Evolutionary conservation across 2,888 invertebrate genomes (phyloP), one percentile per base, ranked within the genome.

Genomic region (Epistrophella euchroma): DNA sequence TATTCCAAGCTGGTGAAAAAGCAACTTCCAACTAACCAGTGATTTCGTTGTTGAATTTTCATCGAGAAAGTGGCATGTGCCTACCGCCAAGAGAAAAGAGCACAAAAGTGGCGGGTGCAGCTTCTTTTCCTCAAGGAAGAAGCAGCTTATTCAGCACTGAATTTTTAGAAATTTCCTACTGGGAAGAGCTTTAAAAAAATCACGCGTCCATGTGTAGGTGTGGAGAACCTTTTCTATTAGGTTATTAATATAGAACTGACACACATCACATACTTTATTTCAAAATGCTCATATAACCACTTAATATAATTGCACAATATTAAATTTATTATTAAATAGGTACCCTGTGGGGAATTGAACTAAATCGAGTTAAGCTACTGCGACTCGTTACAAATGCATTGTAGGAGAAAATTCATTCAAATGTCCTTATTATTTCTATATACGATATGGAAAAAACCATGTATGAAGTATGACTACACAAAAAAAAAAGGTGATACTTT

Each of bases 301-400:
- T 82, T 58, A 72, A 28, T 66, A 25, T 76, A 82, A 82, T 82
- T 82, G 64, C 71, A 76, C 28, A 35, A 37, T 66, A 52, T 72
- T 47, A 37, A 72, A n/a, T n/a, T 25, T 52, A 60, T 60, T 76
- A 55, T 52, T 60, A 52, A 76, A 58, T 45, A 72, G 19, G 11
- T 22, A 13, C 60, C 77, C 77, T 60, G 43, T 28, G 37, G 82
- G 62, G 77, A 60, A 62, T 68, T 62, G 58, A 70, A 80, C 68
- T 52, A 40, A 50, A 45, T 37, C 19, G 19, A 35, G 7, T 13
- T 2, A 37, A 19, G 6, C 10, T 1, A 7, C 11, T 4, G 28
- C 55, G 28, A 28, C 28, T 28, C 55, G 25, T 25, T 11, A 50
- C 25, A 25, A 50, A 15, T 50, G 22, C 50, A 50, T 50, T 50